phyloP scores from a whole-genome alignment of 2,888 invertebrate species.

The Gonocerus acuteangulatus region DNA sequence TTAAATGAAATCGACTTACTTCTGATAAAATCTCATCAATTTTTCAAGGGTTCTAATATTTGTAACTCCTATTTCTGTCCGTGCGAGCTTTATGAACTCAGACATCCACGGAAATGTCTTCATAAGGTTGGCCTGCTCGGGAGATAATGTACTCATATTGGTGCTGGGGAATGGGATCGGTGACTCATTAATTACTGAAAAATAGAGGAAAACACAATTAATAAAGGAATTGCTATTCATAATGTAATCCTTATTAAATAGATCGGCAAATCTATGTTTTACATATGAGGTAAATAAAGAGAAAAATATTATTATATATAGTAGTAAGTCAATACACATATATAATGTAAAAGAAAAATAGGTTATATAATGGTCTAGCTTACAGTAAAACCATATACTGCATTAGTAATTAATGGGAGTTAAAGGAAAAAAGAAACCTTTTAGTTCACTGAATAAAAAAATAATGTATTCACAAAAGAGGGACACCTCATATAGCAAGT shows the following conservation, averaged over 20 bases:
- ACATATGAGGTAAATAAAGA: no score
- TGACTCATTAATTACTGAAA: not conserved
- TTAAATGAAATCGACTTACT: no score
- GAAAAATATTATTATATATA: no score
- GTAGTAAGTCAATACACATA: no score
- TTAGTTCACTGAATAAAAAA: not conserved
- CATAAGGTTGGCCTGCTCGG: not conserved
- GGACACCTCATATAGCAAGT: no score
- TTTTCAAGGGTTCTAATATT: slow-evolving; percentile 28
- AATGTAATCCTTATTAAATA: no score
- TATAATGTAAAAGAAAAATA: no score
- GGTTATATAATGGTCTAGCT: no score
- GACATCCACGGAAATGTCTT: slow-evolving; percentile 32
- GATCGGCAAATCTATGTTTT: no score
- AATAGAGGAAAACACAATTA: not conserved
- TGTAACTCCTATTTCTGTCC: slow-evolving; percentile 17
- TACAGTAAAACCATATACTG: no score
- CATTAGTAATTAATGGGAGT: no score
- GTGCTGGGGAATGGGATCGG: not conserved
- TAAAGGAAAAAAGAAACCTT: not conserved
- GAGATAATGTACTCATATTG: not conserved
- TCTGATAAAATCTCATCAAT: slow-evolving; percentile 29
- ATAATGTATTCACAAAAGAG: not conserved
- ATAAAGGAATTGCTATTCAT: no score
- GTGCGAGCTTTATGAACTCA: slow-evolving; percentile 29